Evolutionary conservation across 2,797 vertebrate genomes (phyloP), one percentile per base, ranked within the genome.

Genomic region (Catostomus latipinnis): DNA sequence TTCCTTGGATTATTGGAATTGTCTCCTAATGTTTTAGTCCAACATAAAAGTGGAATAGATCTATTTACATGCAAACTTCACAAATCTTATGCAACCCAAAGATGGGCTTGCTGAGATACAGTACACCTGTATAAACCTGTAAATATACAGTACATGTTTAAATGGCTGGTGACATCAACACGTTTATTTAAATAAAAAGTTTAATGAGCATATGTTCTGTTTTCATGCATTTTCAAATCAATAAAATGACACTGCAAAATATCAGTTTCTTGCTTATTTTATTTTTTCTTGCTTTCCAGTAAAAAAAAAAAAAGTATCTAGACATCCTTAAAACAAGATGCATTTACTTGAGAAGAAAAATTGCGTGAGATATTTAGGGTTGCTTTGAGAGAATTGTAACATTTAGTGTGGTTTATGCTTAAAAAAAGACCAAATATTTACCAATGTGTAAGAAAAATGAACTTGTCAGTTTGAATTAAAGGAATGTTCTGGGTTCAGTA

Each of bases 131-230:
- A 13, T 60, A 63, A 1, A 34, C 8, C 12, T 80, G 46, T 82
- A 69, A 67, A 84, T 82, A 77, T 45, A 43, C 22, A 22, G 22
- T 22, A 22, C 49, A 73, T 72, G 49, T 52, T 72, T 54, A 46
- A 49, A 72, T n/a, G 45, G 9, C 62, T 18, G 10, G 48, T 68
- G 60, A 54, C 65, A 12, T 66, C 56, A 52, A 76, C 18, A 65
- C 18, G 14, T 49, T 57, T 16, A 46, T 54, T 60, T 67, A 72
- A 81, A 81, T 65, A 63, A 76, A 81, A 58, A 60, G 22, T 61
- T 62, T 12, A 74, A 6, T 56, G 53, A 46, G 34, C 12, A 11
- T 50, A 1, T 1, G 48, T 13, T 50, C 2, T 34, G 4, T 34
- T 34, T 34, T 34, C 34, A 34, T 50, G 2, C 1, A 5, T 14